A percentile compares a stretch with the other conserved stretches of the same genome.
These are phyloP conservation scores for Scaptomyza polygonia DNA, from an alignment of 2,888 invertebrate genomes.

Conservation along the genomic window DNA sequence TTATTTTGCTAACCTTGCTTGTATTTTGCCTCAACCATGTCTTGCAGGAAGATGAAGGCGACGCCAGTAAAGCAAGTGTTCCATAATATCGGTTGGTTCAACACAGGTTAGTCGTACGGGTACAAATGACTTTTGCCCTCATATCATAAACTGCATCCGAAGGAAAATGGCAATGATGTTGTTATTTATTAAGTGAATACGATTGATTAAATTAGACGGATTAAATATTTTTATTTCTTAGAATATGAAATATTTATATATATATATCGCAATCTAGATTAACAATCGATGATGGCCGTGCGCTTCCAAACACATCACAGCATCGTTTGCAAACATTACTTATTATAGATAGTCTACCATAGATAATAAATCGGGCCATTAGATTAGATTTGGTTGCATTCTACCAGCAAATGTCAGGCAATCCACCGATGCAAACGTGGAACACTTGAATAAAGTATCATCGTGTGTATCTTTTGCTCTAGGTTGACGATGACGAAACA, in stretches of 20 bases:
- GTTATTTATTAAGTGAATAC: too few relatives aligned
- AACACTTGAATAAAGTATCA: conserved; percentile 35
- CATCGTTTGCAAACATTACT: conserved; percentile 46
- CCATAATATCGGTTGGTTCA: conserved; percentile 28
- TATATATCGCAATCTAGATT: conserved; percentile 44
- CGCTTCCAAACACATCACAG: conserved; percentile 26
- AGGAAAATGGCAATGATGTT: background rate
- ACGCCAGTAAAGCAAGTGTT: background rate
- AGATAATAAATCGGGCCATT: background rate
- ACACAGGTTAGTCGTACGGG: fast-evolving
- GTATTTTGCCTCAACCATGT: background rate
- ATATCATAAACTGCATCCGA: conserved; percentile 56
- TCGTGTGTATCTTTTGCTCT: conserved; percentile 48
- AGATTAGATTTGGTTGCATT: conserved; percentile 11
- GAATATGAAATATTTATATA: too few relatives aligned
- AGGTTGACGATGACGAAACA: background rate
- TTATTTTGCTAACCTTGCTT: too few relatives aligned
- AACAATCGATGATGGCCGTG: conserved; percentile 43
- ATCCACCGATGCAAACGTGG: conserved; percentile 40
- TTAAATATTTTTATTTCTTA: conserved; percentile 10
- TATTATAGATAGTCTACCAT: conserved; percentile 14
- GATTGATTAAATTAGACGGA: conserved; percentile 13
- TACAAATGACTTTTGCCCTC: conserved; percentile 28
- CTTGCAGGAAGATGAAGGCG: background rate
- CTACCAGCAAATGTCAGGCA: conserved; percentile 9